Percentiles rank a stretch among this genome's conserved stretches.
Evolutionary conservation across 2,113 vertebrate species (phyloP).

Genomic region (Oncorhynchus masou): DNA sequence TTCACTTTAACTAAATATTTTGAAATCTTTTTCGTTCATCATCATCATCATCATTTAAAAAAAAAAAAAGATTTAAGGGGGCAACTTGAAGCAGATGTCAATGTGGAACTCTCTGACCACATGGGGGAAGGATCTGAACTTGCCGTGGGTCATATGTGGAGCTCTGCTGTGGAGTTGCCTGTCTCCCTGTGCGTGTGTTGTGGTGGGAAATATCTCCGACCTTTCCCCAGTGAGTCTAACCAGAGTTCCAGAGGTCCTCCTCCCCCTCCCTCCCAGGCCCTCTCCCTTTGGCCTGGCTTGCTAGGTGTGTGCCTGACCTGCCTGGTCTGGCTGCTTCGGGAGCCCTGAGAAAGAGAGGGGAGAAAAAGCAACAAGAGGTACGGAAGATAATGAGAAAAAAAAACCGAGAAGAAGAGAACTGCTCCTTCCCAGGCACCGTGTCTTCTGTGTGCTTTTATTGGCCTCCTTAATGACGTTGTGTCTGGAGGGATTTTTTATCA

Average conservation of each 20-base stretch:
- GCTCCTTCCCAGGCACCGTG: conserved; percentile 73
- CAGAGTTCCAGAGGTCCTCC: conserved; percentile 60
- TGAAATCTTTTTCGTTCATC: conserved; percentile 14
- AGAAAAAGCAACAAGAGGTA: conserved; percentile 26
- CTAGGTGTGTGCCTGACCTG: conserved; percentile 4
- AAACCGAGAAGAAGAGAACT: neutral
- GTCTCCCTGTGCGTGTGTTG: conserved; percentile 32
- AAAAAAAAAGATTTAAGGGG: neutral
- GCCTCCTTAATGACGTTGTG: conserved; percentile 82
- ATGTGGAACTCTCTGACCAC: conserved; percentile 4
- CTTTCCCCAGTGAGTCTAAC: conserved; percentile 60
- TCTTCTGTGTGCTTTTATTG: conserved; percentile 78
- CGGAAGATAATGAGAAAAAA: neutral
- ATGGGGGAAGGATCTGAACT: neutral
- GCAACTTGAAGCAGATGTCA: neutral
- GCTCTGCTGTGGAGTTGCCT: neutral
- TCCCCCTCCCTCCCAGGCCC: conserved; percentile 11
- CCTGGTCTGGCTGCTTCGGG: conserved; percentile 30
- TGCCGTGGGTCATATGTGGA: no score
- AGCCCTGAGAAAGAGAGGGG: conserved; percentile 6
- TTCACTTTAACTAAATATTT: conserved; percentile 38
- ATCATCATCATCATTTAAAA: no score
- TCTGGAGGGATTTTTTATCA: conserved; percentile 84
- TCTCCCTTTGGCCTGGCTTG: conserved; percentile 41
- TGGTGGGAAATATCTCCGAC: conserved; percentile 52